Evolutionary conservation across 2,113 vertebrate genomes (phyloP), one percentile per base, ranked within the genome.

Genomic region (Ancistrus triradiatus): DNA sequence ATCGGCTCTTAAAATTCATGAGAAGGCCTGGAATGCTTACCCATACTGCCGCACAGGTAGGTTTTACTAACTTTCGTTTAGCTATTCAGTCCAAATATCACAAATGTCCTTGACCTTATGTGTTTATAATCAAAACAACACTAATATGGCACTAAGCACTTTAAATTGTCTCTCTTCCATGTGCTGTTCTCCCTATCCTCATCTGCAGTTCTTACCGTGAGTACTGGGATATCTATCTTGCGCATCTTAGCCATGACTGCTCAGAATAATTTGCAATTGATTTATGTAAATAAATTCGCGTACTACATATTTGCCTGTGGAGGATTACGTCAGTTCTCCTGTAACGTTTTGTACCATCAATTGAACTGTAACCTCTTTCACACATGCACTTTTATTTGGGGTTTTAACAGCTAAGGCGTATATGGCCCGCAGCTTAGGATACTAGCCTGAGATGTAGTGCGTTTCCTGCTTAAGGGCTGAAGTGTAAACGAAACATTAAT

Each of bases 11-110:
- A 90, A 90, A 69, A 84, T 98, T 49, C 92, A 97, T 0, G 95
- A 98, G 81, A 88, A 96, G 81, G 95, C 95, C 2, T 98, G 95
- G 95, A 98, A 98, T 61, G 95, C 95, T n/a, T 98, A 95, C 69
- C 95, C 95, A 2, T 98, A 95, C 76, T 98, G 95, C 81, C 86
- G 88, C 78, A 98, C 95, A 0, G 78, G 95, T 98, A 80, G 90
- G 90, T 73, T 2, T 1, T 33, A 17, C 18, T 14, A 38, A 14
- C 13, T 33, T 13, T n/a, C n/a, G n/a, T n/a, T n/a, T n/a, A n/a
- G n/a, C n/a, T n/a, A n/a, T n/a, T n/a, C n/a, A n/a, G n/a, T n/a
- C n/a, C n/a, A n/a, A n/a, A n/a, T n/a, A n/a, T n/a, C n/a, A n/a
- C 35, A 11, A 37, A 37, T 37, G 9, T 37, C 35, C 35, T 13